These are phyloP conservation scores for Chloropsis hardwickii DNA, from an alignment of 2,113 vertebrate species.

Conservation along the genomic window DNA sequence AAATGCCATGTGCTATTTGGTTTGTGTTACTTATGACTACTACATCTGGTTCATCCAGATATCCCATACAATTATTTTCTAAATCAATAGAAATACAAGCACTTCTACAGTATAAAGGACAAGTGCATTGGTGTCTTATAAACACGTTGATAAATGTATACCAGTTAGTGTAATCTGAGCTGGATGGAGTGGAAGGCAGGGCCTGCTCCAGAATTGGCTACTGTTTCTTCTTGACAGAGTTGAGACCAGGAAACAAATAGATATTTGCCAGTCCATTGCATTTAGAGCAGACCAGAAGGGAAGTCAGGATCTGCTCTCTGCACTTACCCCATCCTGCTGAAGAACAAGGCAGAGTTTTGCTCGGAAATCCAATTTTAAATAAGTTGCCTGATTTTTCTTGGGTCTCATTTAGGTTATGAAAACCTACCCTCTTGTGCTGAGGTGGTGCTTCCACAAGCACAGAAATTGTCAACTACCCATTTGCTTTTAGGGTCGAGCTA, in stretches of 20 bases:
- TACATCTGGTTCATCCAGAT: background rate
- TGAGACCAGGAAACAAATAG: background rate
- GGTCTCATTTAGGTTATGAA: background rate
- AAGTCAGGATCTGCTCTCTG: background rate
- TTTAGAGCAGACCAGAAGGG: background rate
- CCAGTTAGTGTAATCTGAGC: background rate
- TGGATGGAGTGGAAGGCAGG: background rate
- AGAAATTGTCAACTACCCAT: background rate
- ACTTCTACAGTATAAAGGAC: background rate
- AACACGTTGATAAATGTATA: background rate
- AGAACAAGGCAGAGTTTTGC: background rate
- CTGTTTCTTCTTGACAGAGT: background rate
- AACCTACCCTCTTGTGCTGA: background rate
- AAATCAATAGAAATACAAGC: background rate
- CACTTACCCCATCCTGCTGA: background rate
- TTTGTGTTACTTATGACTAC: background rate
- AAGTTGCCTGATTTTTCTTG: background rate
- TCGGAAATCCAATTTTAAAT: background rate
- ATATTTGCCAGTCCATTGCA: background rate
- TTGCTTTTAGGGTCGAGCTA: background rate
- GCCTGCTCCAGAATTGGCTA: background rate
- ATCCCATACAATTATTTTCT: background rate
- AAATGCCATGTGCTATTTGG: background rate
- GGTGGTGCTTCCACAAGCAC: background rate
- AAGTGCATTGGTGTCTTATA: background rate